These are phyloP conservation scores for Hydrochoerus hydrochaeris DNA, from an alignment of 2,113 vertebrate species.

Conservation along the genomic window DNA sequence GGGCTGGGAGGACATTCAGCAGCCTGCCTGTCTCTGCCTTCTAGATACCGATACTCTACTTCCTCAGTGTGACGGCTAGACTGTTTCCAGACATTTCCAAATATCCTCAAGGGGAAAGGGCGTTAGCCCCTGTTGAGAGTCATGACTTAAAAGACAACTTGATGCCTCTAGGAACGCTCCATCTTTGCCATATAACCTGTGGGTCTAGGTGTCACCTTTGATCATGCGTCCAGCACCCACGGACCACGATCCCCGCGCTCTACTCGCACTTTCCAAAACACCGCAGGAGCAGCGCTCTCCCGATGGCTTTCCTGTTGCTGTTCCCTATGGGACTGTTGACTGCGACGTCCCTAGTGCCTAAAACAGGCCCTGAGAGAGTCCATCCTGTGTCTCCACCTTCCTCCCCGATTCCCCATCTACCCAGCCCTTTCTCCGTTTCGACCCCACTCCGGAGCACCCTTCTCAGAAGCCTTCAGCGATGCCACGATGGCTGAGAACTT, in stretches of 20 bases:
- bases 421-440: not conserved
- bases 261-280: not conserved
- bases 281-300: not conserved
- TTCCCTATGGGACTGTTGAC: not conserved
- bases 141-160: not conserved
- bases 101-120: fast-evolving
- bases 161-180: not conserved
- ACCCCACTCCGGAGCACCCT: not conserved
- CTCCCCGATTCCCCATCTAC: fast-evolving
- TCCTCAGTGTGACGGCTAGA: not conserved
- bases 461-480: not conserved
- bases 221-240: fast-evolving
- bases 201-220: not conserved
- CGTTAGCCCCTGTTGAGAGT: not conserved
- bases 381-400: fast-evolving
- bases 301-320: not conserved
- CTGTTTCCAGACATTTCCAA: not conserved
- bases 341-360: not conserved
- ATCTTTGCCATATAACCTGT: not conserved
- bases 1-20: not conserved
- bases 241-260: not conserved
- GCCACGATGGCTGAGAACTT: fast-evolving
- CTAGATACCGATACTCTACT: too few species aligned
- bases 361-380: not conserved
- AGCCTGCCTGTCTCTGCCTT: not conserved